phyloP scores from a whole-genome alignment of 2,113 vertebrate species.

The Passer montanus region DNA sequence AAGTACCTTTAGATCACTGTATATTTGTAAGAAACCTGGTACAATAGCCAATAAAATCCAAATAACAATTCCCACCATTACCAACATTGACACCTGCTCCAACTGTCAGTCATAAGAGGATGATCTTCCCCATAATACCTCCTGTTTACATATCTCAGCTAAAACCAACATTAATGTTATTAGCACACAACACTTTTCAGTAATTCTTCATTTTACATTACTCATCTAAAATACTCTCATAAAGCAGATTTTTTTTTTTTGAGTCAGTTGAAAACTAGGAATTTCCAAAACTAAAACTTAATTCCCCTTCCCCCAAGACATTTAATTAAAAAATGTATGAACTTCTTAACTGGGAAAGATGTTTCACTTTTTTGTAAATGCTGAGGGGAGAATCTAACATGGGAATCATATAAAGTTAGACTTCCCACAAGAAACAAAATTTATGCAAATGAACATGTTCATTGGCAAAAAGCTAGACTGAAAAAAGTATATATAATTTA shows the following conservation, averaged over 20 bases:
- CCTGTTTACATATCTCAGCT: not conserved
- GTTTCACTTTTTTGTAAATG: not conserved
- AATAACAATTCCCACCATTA: not conserved
- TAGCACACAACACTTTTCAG: not conserved
- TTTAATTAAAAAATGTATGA: not conserved
- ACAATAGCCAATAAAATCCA: not conserved
- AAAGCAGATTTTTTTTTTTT: not conserved
- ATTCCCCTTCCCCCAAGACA: not conserved
- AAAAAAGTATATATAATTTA: not conserved
- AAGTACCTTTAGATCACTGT: not conserved
- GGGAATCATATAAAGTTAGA: not conserved
- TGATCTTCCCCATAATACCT: not conserved
- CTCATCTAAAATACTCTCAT: not conserved
- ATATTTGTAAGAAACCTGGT: not conserved
- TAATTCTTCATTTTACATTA: not conserved
- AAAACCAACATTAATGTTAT: not conserved
- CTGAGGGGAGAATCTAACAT: not conserved
- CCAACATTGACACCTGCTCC: fast-evolving
- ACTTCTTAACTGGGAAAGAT: not conserved
- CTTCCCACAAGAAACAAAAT: not conserved
- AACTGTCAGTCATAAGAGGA: not conserved
- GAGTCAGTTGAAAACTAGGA: not conserved
- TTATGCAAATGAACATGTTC: not conserved
- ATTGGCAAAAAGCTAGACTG: not conserved
- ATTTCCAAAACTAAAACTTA: not conserved